phyloP scores from a whole-genome alignment of 2,888 invertebrate genomes.

The Hypercompe scribonia region DNA sequence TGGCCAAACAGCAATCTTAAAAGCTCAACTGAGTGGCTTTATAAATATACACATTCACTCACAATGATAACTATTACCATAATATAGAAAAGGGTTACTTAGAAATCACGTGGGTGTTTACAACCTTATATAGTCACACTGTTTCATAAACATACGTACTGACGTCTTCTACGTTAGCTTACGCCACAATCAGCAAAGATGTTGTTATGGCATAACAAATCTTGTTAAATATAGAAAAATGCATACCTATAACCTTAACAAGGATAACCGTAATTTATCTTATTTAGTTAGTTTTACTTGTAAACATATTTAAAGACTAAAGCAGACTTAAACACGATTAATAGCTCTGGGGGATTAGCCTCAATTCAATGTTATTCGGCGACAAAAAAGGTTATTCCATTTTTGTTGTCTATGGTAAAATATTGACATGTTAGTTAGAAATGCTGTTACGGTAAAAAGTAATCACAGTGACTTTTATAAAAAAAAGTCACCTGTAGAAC shows the following conservation, averaged over 20 bases:
- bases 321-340: neutral
- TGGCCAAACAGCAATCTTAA: neutral
- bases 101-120: neutral
- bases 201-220: neutral
- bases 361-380: too few relatives aligned
- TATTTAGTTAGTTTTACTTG: neutral
- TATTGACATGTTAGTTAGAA: neutral
- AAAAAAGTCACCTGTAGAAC: neutral
- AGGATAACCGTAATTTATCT: neutral
- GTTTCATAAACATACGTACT: constrained; percentile 2
- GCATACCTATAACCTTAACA: neutral
- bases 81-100: neutral
- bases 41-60: neutral
- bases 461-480: neutral
- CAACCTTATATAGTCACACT: neutral
- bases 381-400: neutral
- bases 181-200: neutral
- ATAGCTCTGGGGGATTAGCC: neutral
- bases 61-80: neutral
- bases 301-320: neutral
- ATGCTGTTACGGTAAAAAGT: neutral
- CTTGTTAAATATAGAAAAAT: neutral
- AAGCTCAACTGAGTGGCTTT: neutral
- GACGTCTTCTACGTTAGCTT: neutral
- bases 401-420: neutral